phyloP scores from a whole-genome alignment of 2,888 invertebrate genomes.

The Saturnia pavonia region DNA sequence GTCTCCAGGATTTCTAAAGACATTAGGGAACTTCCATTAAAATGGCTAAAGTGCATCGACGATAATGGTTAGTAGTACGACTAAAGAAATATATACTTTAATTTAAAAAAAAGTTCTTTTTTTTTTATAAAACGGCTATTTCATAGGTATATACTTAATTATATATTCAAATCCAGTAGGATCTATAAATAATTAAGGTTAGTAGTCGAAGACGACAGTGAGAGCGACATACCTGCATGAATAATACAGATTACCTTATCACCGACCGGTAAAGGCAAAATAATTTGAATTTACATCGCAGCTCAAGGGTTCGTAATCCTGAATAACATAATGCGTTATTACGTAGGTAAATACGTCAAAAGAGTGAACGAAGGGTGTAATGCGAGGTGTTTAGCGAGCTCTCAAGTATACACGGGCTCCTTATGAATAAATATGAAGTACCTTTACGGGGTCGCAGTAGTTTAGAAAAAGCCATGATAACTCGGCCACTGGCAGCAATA shows the following conservation, averaged over 20 bases:
- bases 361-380: constrained; percentile 50
- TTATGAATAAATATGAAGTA: constrained; percentile 57
- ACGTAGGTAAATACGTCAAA: constrained; percentile 50
- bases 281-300: constrained; percentile 42
- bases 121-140: too few relatives aligned
- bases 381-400: constrained; percentile 53
- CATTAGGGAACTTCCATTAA: too few relatives aligned
- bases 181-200: constrained; percentile 11
- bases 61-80: too few relatives aligned
- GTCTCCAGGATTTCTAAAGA: too few relatives aligned
- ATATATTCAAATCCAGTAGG: constrained; percentile 7
- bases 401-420: constrained; percentile 38
- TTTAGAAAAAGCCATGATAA: constrained; percentile 11
- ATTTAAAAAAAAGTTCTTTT: too few relatives aligned
- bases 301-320: constrained; percentile 39
- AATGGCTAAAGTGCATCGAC: too few relatives aligned
- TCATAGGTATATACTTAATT: too few relatives aligned
- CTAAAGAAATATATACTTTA: too few relatives aligned
- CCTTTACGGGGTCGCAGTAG: constrained; percentile 25
- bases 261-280: constrained; percentile 32
- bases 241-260: constrained; percentile 23
- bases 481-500: too few relatives aligned
- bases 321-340: constrained; percentile 45
- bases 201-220: constrained; percentile 9
- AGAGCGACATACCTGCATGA: constrained; percentile 14